Conservation (phyloP, 2,113 vertebrate genomes). For the Strigops habroptila region DNA sequence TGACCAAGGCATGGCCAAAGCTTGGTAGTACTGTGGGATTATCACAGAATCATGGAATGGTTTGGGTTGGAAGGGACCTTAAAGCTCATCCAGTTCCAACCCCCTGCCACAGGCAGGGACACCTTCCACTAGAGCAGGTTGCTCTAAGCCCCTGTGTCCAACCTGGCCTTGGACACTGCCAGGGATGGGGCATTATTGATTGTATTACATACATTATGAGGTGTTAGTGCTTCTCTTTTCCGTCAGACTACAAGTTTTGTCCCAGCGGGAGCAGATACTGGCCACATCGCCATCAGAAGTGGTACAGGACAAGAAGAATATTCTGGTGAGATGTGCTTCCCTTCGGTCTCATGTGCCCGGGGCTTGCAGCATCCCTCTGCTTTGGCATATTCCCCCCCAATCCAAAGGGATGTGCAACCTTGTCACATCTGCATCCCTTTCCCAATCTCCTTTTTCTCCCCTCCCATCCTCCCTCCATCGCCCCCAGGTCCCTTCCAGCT, state of each 20-base stretch:
- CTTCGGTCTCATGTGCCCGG: not conserved
- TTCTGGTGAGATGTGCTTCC: not conserved
- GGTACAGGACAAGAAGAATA: not conserved
- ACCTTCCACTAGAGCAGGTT: not conserved
- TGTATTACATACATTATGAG: not conserved
- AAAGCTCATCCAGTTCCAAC: not conserved
- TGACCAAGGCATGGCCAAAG: not conserved
- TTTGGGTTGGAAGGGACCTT: not conserved
- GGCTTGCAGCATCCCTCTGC: not conserved
- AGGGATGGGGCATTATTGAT: not conserved
- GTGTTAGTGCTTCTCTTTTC: not conserved
- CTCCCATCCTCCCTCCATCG: not conserved
- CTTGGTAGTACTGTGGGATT: accelerated
- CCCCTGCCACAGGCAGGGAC: not conserved
- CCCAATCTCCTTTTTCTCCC: accelerated
- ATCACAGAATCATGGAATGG: not conserved
- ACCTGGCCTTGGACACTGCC: not conserved
- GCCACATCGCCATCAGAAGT: not conserved
- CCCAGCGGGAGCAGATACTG: accelerated
- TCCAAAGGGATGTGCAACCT: not conserved
- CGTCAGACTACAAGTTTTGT: not conserved
- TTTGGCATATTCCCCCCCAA: not conserved
- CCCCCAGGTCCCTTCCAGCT: slow-evolving; percentile 27
- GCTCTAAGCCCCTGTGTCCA: not conserved
- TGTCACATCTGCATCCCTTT: accelerated